Evolutionary conservation across 1,140 invertebrate genomes (phyloP).

Genomic region (Frieseomelitta varia): DNA sequence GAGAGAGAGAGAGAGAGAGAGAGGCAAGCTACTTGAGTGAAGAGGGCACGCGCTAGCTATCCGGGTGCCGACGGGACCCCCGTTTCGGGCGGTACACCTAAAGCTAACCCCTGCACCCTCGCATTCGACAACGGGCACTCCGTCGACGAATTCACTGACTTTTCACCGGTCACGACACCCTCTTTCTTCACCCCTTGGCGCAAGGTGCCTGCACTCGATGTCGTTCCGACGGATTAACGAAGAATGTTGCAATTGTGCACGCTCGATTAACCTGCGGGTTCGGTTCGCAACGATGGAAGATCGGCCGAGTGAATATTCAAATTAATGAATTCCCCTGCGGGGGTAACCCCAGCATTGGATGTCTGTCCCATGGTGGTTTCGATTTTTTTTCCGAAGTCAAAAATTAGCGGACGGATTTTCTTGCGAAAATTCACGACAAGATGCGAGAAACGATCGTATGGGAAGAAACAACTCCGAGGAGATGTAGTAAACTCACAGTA

Average conservation of each 20-base stretch:
- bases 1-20: too few species aligned
- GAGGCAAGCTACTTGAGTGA: constrained; percentile 75
- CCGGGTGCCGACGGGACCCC: constrained; percentile 65
- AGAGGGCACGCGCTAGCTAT: constrained; percentile 79
- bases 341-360: too few species aligned
- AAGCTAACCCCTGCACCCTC: constrained; percentile 74
- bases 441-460: too few species aligned
- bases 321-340: neutral
- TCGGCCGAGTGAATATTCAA: neutral
- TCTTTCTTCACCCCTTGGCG: constrained; percentile 66
- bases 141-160: constrained; percentile 71
- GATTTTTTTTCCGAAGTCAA: neutral
- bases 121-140: constrained; percentile 70
- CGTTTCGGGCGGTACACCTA: constrained; percentile 74
- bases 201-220: constrained; percentile 65
- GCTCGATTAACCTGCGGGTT: neutral
- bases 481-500: too few species aligned
- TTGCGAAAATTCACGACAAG: too few species aligned
- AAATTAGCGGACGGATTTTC: neutral
- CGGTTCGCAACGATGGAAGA: too few species aligned
- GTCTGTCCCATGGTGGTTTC: neutral
- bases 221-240: constrained; percentile 28
- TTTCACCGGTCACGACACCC: constrained; percentile 66
- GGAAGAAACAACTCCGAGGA: too few species aligned
- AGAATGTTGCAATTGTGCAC: constrained; percentile 24